Evolutionary conservation across 2,888 invertebrate genomes (phyloP), one percentile per base, ranked within the genome.

Genomic region (Trachelus troglodyta): DNA sequence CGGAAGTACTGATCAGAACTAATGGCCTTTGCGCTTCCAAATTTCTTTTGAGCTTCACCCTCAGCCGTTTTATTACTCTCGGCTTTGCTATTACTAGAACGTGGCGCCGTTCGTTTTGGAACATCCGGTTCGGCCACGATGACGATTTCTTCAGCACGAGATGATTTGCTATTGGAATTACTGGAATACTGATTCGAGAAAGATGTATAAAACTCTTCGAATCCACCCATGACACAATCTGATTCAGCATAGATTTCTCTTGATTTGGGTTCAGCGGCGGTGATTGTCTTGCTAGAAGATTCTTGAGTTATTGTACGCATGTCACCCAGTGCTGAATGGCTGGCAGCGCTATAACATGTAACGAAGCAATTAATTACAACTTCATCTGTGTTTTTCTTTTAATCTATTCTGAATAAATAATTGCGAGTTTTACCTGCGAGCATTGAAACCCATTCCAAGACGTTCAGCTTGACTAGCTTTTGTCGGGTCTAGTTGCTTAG

Each of bases 1-100:
- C 96, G 96, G 91, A 99, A 99, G 93, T 95, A 99, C 93, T 98
- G 98, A 89, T 98, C 98, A 0, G 99, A 99, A 79, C 99, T 99
- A 89, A 99, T 99, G 23, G 98, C 97, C 92, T 99, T 99, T 4
- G 99, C 98, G 86, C 96, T 95, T 75, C 98, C 99, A 91, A 99
- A 99, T 93, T 99, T 99, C 92, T 97, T 97, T 91, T 97, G 97
- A 34, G 98, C 98, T 80, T 96, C 95, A 85, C 96, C 96, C 74
- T 95, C 94, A 11, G 93, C 92, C 34, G 83, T 85, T n/a, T 81
- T 86, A 77, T 81, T 82, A 56, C 9, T 56, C 56, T 56, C 81
- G 74, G 79, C 82, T 73, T 81, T 86, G 34, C 75, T 77, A 78
- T 81, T 85, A 75, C 77, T 80, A 76, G 80, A 85, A 77, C 81